Evolutionary conservation across 2,888 invertebrate species (phyloP), one percentile per base, ranked within the genome.

Genomic region (Bursaphelenchus okinawaensis): DNA sequence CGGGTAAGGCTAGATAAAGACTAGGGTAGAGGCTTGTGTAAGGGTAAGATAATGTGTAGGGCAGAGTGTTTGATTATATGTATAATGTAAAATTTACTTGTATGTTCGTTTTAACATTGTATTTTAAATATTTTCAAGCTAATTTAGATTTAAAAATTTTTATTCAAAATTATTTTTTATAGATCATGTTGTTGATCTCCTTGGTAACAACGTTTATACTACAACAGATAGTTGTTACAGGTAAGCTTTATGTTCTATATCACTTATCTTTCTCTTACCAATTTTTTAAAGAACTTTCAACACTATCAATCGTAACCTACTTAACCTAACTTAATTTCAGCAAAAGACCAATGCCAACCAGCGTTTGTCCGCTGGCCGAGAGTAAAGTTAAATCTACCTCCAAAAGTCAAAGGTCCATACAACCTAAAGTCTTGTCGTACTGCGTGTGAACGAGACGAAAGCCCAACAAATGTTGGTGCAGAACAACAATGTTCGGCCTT

Each of bases 321-420:
- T n/a, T n/a, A n/a, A n/a, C n/a, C 40, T n/a, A n/a, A 40, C 40
- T 4, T 56, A 4, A 9, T 31, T 59, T 23, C 27, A 59, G 60
- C 60, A 1, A 19, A 20, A 8, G 16, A 20, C 2, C 1, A 40
- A 22, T 81, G 81, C 66, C 69, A 66, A 55, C 70, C 81, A 9
- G 73, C 77, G 59, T 82, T 75, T 67, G 82, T 82, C 6, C 73
- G 82, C 52, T 82, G 82, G 82, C 78, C 79, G 23, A 69, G 82
- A 56, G 82, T 82, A 59, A 65, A 71, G 28, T 64, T 82, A 52
- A 82, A 80, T 61, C 66, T 79, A 64, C 67, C 71, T 24, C 72
- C 81, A 0, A 74, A 75, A n/a, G 68, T 75, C 27, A 69, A 72
- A 52, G 76, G 77, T 20, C 68, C 78, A 27, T 69, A 80, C 7